Base-by-base conservation (phyloP, 2,888 invertebrate species). In the Allygus modestus region DNA sequence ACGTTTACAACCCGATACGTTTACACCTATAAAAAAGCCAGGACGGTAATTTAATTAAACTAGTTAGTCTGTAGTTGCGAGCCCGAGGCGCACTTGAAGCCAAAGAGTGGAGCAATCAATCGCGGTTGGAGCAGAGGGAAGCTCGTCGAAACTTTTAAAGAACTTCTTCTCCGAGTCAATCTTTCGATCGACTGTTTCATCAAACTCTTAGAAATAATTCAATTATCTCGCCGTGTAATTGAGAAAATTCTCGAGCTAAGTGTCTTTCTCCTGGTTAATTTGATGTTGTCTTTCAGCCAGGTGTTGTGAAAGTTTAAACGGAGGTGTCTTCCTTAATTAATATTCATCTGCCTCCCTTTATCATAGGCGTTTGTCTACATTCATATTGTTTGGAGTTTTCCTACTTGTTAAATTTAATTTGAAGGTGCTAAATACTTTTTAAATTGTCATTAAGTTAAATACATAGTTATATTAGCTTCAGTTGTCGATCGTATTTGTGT, bases 151-250 rank as follows among this genome's bases (percentile, higher is more conserved):
- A 65, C 15, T 65, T 65, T 65, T 28, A 65, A 65, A 65, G 15
- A 65, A 65, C 28, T 65, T 65, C 58, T 23, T 12, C 65, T 65
- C 28, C 26, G 28, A 65, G 65, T 65, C 65, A 65, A 65, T 65
- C 65, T 65, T 20, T 58, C 20, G 65, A 65, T 65, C 65, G 65
- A 28, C 65, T 31, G 65, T 65, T 65, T 65, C 65, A 65, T 65
- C 65, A 65, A 65, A 28, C 65, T 65, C 65, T 65, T 31, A 28
- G 31, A 65, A 65, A 31, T 65, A 65, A 65, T 65, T 28, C 7
- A 65, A 65, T 65, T 65, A 65, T 28, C 26, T 65, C 65, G 7
- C 9, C 15, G 23, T 28, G 65, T 31, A 31, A 65, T 65, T 65
- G 11, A 28, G 31, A 28, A 28, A 65, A 65, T 65, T 65, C 65